phyloP scores from a whole-genome alignment of 2,797 vertebrate genomes.

The Periophthalmus magnuspinnatus region DNA sequence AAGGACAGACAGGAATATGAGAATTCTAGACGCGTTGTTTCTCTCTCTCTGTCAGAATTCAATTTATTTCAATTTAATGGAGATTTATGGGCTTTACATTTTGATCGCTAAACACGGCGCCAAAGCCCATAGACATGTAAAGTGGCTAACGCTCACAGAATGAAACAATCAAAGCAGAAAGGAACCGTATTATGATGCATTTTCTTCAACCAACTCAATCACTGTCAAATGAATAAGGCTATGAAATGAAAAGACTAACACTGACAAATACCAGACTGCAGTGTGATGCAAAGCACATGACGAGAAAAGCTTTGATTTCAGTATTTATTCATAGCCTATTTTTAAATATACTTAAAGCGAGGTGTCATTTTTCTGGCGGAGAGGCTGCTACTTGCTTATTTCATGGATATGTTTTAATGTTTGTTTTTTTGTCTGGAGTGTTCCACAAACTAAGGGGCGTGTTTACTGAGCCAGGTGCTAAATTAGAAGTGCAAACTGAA shows the following conservation, averaged over 20 bases:
- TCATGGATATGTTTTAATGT: too few species aligned
- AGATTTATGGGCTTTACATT: conserved; percentile 13
- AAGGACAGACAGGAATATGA: neutral
- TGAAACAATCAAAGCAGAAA: conserved; percentile 7
- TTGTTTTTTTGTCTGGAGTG: too few species aligned
- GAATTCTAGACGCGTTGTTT: conserved; percentile 10
- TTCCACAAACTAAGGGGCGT: too few species aligned
- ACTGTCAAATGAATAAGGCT: conserved; percentile 5
- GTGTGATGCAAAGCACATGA: neutral
- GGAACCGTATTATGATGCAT: neutral
- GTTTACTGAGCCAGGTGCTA: too few species aligned
- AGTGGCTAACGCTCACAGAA: neutral
- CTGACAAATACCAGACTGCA: neutral
- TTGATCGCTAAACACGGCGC: conserved; percentile 3
- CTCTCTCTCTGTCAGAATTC: neutral
- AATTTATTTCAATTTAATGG: conserved; percentile 11
- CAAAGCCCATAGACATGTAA: conserved; percentile 2
- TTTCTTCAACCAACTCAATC: conserved; percentile 9
- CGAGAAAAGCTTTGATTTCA: too few species aligned
- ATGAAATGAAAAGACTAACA: conserved; percentile 1
- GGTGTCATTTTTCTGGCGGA: too few species aligned
- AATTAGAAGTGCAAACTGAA: too few species aligned
- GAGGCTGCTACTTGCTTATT: too few species aligned
- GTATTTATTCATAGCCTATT: too few species aligned
- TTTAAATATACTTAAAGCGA: too few species aligned